Percentiles rank a stretch among this genome's conserved stretches.
These are phyloP conservation scores for Syritta pipiens DNA, from an alignment of 2,888 invertebrate genomes.

Conservation along the genomic window DNA sequence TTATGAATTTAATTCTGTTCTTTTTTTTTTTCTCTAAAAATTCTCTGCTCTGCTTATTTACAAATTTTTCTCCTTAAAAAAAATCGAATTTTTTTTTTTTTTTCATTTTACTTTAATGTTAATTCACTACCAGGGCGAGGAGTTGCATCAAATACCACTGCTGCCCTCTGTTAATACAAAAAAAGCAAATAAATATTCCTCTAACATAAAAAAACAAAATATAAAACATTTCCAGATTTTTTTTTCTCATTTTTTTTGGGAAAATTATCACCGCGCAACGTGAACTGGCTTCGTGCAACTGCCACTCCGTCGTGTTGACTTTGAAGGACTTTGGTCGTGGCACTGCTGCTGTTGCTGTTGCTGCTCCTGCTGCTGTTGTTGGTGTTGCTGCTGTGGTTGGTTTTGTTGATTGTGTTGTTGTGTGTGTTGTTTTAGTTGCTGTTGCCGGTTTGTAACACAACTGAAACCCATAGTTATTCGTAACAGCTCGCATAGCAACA, in stretches of 20 bases:
- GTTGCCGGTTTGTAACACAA: slow-evolving; percentile 35
- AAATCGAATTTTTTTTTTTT: slow-evolving; percentile 2
- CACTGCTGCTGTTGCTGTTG: slow-evolving; percentile 14
- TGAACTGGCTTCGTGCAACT: slow-evolving; percentile 43
- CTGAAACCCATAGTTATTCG: slow-evolving; percentile 43
- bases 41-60: too few species aligned
- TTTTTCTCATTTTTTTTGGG: too few species aligned
- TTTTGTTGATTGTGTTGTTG: not conserved
- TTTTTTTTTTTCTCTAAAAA: slow-evolving; percentile 6
- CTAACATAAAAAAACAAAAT: slow-evolving; percentile 16
- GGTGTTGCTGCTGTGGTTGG: slow-evolving; percentile 3
- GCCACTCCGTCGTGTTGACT: slow-evolving; percentile 45
- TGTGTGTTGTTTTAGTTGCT: not conserved
- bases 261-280: slow-evolving; percentile 66
- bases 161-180: not conserved
- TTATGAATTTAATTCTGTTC: not conserved
- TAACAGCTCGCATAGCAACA: slow-evolving; percentile 52
- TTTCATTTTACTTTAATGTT: not conserved
- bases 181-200: not conserved
- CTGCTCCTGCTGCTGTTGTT: slow-evolving; percentile 5
- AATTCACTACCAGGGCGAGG: slow-evolving; percentile 13
- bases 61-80: slow-evolving; percentile 12
- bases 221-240: too few species aligned
- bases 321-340: slow-evolving; percentile 31
- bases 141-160: slow-evolving; percentile 11